Evolutionary conservation across 35 echinoderm and acorn worm genomes (phyloP).

Genomic region (Eucidaris tribuloides): DNA sequence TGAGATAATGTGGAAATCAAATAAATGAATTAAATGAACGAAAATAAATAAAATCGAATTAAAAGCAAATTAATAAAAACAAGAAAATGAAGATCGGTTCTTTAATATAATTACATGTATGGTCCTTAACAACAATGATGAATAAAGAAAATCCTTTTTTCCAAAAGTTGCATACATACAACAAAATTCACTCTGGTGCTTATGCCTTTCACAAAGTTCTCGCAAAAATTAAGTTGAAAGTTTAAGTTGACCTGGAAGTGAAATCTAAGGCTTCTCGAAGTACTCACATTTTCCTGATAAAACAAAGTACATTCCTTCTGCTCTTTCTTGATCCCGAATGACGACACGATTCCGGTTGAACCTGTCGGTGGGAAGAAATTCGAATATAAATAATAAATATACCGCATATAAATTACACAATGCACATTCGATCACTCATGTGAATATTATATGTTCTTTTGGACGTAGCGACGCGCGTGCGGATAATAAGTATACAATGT

Average conservation of each 20-base stretch:
- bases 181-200: too few species aligned
- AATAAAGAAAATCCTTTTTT: too few species aligned
- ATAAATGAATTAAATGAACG: neutral
- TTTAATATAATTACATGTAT: too few species aligned
- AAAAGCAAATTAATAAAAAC: too few species aligned
- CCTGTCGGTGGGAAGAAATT: neutral
- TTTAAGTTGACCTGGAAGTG: neutral
- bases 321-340: slow-evolving; percentile 71
- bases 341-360: slow-evolving; percentile 81
- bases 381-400: neutral
- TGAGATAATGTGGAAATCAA: too few species aligned
- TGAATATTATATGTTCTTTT: too few species aligned
- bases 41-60: neutral
- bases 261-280: neutral
- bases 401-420: neutral
- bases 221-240: neutral
- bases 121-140: too few species aligned
- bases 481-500: too few species aligned
- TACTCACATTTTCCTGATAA: slow-evolving; percentile 90
- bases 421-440: neutral
- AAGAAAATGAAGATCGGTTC: neutral
- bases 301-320: slow-evolving; percentile 90
- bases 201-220: neutral
- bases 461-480: too few species aligned
- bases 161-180: too few species aligned